Evolutionary conservation across 1,140 invertebrate genomes (phyloP).

Genomic region (Melitaea cinxia): DNA sequence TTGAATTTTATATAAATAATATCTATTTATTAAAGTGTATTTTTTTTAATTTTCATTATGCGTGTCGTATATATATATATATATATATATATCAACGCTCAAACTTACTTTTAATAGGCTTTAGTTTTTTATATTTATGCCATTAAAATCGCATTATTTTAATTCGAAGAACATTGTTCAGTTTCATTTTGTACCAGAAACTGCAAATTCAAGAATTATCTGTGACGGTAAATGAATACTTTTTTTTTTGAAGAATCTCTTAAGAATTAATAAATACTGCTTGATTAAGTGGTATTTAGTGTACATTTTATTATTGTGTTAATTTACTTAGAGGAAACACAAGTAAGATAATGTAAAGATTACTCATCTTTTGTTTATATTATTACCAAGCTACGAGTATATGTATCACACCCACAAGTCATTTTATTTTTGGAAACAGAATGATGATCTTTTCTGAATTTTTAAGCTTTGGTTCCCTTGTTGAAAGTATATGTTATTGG

Average conservation of each 20-base stretch:
- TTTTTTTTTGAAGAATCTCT: neutral
- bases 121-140: neutral
- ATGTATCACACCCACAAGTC: too few species aligned
- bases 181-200: neutral
- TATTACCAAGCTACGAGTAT: too few species aligned
- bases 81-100: neutral
- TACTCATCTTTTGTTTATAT: too few species aligned
- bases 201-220: neutral
- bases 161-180: neutral
- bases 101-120: conserved; percentile 2
- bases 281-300: neutral
- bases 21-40: too few species aligned
- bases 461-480: too few species aligned
- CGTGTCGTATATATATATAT: neutral
- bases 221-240: neutral
- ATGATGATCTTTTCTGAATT: too few species aligned
- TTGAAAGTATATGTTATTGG: too few species aligned
- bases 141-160: conserved; percentile 5
- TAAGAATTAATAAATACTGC: neutral
- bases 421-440: too few species aligned
- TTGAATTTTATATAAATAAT: neutral
- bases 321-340: too few species aligned
- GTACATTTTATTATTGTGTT: neutral
- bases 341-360: neutral
- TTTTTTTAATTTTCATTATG: neutral